Conservation (phyloP, 2,113 vertebrate genomes). For the Amblyopsis rosae region DNA sequence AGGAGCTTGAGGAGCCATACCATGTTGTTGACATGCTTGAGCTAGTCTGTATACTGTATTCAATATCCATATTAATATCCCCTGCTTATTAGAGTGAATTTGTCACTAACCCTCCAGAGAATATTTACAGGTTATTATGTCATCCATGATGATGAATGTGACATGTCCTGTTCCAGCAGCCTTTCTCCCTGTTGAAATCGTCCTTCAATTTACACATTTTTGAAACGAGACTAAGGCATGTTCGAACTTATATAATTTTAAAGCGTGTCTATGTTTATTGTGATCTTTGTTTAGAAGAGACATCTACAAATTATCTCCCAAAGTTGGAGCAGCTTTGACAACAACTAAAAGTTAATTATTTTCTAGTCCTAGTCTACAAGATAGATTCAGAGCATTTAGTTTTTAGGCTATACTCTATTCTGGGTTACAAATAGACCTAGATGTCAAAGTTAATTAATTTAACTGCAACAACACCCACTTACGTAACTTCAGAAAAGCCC, state of each 20-base stretch:
- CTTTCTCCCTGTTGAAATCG: neutral
- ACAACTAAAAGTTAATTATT: no score
- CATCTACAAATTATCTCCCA: neutral
- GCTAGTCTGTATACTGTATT: slow-evolving; percentile 47
- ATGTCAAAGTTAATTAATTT: no score
- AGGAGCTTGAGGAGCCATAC: neutral
- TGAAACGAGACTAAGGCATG: neutral
- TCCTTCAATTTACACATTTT: slow-evolving; percentile 3
- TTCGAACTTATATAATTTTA: slow-evolving; percentile 5
- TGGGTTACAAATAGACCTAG: no score
- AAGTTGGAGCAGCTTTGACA: neutral
- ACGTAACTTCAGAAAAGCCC: no score
- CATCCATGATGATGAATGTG: slow-evolving; percentile 37
- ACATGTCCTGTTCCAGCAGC: slow-evolving; percentile 35
- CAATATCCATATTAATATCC: slow-evolving; percentile 45
- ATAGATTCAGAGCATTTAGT: no score
- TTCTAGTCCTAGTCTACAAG: no score
- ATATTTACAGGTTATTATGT: slow-evolving; percentile 32
- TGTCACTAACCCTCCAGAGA: slow-evolving; percentile 58
- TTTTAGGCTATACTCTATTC: no score
- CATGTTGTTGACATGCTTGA: neutral
- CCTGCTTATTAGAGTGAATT: slow-evolving; percentile 52
- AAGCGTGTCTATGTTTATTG: no score
- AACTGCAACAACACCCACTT: no score
- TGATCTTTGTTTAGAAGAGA: no score